Evolutionary conservation across 2,888 invertebrate genomes (phyloP), one percentile per base, ranked within the genome.

Genomic region (Agrochola circellaris): DNA sequence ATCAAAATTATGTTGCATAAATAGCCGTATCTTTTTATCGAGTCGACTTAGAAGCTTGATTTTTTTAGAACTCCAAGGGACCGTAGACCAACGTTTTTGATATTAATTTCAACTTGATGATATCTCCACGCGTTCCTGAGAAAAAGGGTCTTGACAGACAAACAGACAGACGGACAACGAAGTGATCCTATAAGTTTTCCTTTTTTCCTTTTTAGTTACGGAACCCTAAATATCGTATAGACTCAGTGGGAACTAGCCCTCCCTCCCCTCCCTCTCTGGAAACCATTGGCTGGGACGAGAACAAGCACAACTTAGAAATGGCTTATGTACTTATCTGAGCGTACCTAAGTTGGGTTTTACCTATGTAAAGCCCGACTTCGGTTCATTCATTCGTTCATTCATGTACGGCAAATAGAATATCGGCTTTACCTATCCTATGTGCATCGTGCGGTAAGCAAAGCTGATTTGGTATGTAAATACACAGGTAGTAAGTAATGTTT

Each of bases 371-470:
- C 30, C n/a, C 54, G 26, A 26, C 30, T 83, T 66, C 23, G 5
- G 58, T 83, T 69, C 17, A 54, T 54, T 77, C 64, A 65, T 58
- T 34, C 82, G 23, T 75, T 54, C 54, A 65, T 68, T 77, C 23
- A 65, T 68, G 7, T 67, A 54, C 7, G 5, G 45, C 7, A 45
- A 77, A 56, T 48, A 48, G 54, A 60, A 77, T 66, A 83, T 77
- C 83, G 45, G 45, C 15, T 66, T 80, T 54, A 23, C 15, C 23
- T n/a, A n/a, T 54, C 15, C 17, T 15, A n/a, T n/a, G 54, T 54
- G 30, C 15, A 76, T 23, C 20, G 42, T 26, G n/a, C 15, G 15
- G 26, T n/a, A 51, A 9, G 20, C 15, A 67, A 56, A 64, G 56
- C 34, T 30, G 56, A 45, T 58, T 68, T 64, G 1, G 0, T 60